phyloP scores from a whole-genome alignment of 2,888 invertebrate species.

The Lagria hirta region DNA sequence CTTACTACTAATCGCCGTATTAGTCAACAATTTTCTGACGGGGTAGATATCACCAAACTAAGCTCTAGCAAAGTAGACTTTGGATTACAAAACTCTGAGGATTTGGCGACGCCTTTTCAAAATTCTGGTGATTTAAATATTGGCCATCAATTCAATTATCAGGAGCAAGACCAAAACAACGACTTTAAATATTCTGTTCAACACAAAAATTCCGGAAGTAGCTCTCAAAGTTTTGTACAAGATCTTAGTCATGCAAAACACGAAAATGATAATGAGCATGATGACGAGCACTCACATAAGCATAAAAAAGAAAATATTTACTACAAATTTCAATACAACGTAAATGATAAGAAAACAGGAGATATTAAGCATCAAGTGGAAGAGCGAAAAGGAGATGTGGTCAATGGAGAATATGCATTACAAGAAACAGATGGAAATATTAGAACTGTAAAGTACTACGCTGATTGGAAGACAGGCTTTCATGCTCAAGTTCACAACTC shows the following conservation, averaged over 20 bases:
- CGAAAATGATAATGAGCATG: neutral
- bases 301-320: conserved; percentile 30
- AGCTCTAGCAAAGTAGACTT: too few species aligned
- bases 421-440: conserved; percentile 75
- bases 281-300: conserved; percentile 6
- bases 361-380: conserved; percentile 75
- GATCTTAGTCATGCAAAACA: conserved; percentile 14
- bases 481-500: conserved; percentile 70
- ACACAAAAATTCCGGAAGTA: too few species aligned
- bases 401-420: conserved; percentile 61
- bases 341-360: conserved; percentile 73
- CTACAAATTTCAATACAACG: conserved; percentile 73
- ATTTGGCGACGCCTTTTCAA: neutral
- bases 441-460: conserved; percentile 72
- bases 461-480: conserved; percentile 79
- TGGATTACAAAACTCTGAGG: too few species aligned
- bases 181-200: too few species aligned
- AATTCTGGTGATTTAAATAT: neutral
- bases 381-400: conserved; percentile 71
- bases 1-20: too few species aligned
- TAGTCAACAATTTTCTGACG: too few species aligned
- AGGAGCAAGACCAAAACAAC: conserved; percentile 9
- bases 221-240: conserved; percentile 19
- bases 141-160: conserved; percentile 17
- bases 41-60: too few species aligned